A percentile compares a stretch with the other conserved stretches of the same genome.
Conservation (phyloP, 2,113 vertebrate genomes). For the Odocoileus virginianus region DNA sequence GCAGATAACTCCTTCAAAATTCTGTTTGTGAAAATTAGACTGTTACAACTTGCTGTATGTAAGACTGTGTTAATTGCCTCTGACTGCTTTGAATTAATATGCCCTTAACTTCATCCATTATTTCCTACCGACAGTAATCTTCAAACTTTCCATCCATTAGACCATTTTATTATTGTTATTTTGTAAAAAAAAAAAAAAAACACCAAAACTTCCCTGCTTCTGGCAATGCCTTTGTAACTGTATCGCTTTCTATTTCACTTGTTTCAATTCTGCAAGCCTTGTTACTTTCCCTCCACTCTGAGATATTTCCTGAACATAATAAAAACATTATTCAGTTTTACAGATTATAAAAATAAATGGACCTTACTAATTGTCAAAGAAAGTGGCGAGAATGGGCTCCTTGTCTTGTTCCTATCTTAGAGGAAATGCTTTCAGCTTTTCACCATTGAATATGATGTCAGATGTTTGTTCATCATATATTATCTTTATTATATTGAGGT, state of each 20-base stretch:
- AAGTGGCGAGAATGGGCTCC: not conserved
- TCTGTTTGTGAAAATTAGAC: slow-evolving; percentile 2
- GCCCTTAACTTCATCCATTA: not conserved
- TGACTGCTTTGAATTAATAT: not conserved
- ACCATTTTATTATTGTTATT: not conserved
- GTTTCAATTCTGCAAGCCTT: not conserved
- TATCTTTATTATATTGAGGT: not conserved
- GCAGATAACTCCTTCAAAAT: not conserved
- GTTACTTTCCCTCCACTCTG: not conserved
- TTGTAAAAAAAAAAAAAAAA: not conserved
- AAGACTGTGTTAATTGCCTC: slow-evolving; percentile 21
- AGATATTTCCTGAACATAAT: not conserved
- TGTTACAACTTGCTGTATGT: not conserved
- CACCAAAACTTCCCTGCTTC: not conserved
- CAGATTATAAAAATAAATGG: not conserved
- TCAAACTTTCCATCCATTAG: slow-evolving; percentile 23
- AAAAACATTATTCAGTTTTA: not conserved
- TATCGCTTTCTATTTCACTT: not conserved
- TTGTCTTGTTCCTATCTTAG: not conserved
- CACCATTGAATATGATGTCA: not conserved
- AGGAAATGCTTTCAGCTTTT: not conserved
- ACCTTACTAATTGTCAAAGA: not conserved
- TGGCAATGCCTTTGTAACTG: not conserved
- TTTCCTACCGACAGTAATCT: not conserved
- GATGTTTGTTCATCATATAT: not conserved